Evolutionary conservation across 2,797 vertebrate genomes (phyloP), one percentile per base, ranked within the genome.

Genomic region (Hylomyscus alleni): DNA sequence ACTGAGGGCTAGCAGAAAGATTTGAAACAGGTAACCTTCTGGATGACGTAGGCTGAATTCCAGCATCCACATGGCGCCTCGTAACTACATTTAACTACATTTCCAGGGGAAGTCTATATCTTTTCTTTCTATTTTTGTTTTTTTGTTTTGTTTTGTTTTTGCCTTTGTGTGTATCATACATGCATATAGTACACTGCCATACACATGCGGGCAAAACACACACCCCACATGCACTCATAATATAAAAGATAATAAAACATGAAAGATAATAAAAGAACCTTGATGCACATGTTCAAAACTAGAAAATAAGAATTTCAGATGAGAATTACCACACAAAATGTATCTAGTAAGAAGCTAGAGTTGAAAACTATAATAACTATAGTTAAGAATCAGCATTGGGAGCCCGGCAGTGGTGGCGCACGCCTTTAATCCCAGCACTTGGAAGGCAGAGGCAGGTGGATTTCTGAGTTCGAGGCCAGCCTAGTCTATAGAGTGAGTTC

Each of bases 231-330:
- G 22, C 6, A 0, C 5, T 56, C 34, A n/a, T 34, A 78, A 52
- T 6, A 31, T 52, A 58, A 26, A 15, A 10, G 56, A 81, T 56
- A 37, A 56, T 56, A 58, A 58, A 26, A 82, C 54, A 81, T 80
- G 20, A 81, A 56, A 81, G n/a, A 29, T 19, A 47, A 77, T 50
- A 89, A 94, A 40, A 65, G 77, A 89, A 65, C 26, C 65, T 91
- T 54, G 14, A 56, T 81, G 8, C 60, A 50, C 3, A 72, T 62
- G 40, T 58, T 90, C 34, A 84, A 89, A 95, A 89, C 7, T 78
- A 72, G 65, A 87, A 73, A 17, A 91, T 13, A 80, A 77, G n/a
- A 90, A 81, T 77, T 94, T 96, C 15, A 78, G 52, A n/a, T 34
- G 52, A 91, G 13, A 96, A 80, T 7, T 22, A 6, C 47, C 40